phyloP scores from a whole-genome alignment of 2,113 vertebrate genomes.

The Falcunculus frontatus region DNA sequence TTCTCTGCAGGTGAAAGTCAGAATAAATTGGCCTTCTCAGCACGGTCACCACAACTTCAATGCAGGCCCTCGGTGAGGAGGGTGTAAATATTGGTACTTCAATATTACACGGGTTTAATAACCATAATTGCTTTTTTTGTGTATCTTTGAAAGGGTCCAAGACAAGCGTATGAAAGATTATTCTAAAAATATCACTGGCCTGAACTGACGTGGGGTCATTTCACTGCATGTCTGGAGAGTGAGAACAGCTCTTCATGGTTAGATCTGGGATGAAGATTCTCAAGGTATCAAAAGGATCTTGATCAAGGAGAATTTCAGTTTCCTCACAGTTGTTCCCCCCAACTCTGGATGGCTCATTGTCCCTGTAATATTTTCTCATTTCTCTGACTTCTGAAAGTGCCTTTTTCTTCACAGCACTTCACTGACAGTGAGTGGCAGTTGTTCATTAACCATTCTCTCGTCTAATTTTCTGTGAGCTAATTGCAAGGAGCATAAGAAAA shows the following conservation, averaged over 20 bases:
- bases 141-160: background rate
- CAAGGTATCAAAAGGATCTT: background rate
- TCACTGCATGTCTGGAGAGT: background rate
- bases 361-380: background rate
- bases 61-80: background rate
- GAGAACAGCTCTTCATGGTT: background rate
- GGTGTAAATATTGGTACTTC: background rate
- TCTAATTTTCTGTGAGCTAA: slow-evolving; percentile 42
- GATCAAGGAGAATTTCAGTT: background rate
- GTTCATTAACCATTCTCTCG: slow-evolving; percentile 32
- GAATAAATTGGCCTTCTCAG: background rate
- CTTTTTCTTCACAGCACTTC: background rate
- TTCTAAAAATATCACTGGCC: background rate
- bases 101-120: background rate
- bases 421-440: slow-evolving; percentile 25
- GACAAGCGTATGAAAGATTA: background rate
- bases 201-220: background rate
- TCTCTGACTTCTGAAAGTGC: background rate
- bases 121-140: accelerated
- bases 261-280: background rate
- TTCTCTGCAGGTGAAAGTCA: background rate
- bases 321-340: background rate
- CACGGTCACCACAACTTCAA: background rate
- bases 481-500: slow-evolving; percentile 3
- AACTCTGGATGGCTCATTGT: accelerated